Percentiles rank a stretch among this genome's conserved stretches.
phyloP scores from a whole-genome alignment of 1,140 invertebrate species.

The Rhopalosiphum maidis region DNA sequence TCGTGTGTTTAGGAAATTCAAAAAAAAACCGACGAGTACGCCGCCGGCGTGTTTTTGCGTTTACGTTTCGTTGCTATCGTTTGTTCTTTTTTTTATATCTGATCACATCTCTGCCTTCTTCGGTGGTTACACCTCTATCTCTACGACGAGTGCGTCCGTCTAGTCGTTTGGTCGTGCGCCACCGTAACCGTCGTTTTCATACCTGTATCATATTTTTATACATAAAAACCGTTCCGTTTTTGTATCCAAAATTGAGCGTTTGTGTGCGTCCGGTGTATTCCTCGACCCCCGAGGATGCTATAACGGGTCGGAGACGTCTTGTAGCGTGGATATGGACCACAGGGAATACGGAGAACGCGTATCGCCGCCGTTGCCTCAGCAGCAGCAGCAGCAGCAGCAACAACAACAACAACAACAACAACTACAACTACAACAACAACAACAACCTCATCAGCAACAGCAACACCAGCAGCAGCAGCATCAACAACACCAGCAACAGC shows the following conservation, averaged over 20 bases:
- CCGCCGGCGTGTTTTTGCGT: neutral
- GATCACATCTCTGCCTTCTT: neutral
- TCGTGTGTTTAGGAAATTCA: neutral
- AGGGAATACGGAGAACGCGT: slow-evolving; percentile 53
- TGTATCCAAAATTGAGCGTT: slow-evolving; percentile 54
- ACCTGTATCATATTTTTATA: neutral
- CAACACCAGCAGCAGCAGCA: neutral
- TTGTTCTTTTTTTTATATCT: neutral
- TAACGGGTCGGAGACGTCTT: slow-evolving; percentile 56
- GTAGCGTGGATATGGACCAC: slow-evolving; percentile 54
- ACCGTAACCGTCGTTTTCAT: neutral
- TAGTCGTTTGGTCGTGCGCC: neutral
- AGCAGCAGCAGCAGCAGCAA: neutral
- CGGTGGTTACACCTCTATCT: neutral
- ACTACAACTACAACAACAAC: neutral
- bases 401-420: slow-evolving; percentile 8
- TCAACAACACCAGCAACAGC: neutral
- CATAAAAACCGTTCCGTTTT: neutral
- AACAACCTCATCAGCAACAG: neutral
- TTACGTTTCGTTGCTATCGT: neutral
- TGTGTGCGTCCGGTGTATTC: slow-evolving; percentile 54
- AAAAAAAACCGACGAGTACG: neutral
- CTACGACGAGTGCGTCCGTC: neutral
- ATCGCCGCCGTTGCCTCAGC: neutral
- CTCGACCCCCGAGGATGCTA: slow-evolving; percentile 56